phyloP scores from a whole-genome alignment of 2,113 vertebrate genomes.

The Grantiella picta region DNA sequence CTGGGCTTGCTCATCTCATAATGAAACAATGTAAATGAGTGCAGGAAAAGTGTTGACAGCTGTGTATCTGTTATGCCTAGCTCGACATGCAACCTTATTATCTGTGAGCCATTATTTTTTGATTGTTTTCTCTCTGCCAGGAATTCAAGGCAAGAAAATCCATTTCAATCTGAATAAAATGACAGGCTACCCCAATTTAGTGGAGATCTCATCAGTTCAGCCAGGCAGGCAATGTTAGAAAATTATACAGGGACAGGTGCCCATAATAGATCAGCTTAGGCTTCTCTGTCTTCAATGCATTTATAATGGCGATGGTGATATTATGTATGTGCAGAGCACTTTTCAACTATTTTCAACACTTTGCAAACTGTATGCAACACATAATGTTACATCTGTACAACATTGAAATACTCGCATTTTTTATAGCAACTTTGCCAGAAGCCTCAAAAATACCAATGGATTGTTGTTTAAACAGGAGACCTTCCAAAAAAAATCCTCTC shows the following conservation, averaged over 20 bases:
- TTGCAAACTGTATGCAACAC: neutral
- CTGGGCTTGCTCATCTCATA: neutral
- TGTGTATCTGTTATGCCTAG: neutral
- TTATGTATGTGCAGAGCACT: neutral
- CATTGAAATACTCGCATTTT: neutral
- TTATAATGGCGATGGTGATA: neutral
- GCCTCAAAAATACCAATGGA: neutral
- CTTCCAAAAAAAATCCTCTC: neutral
- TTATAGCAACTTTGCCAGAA: neutral
- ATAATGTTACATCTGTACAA: neutral
- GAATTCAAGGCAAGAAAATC: conserved; percentile 39
- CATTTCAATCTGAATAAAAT: conserved; percentile 28
- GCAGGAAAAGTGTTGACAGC: neutral
- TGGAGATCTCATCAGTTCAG: neutral
- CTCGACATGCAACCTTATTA: neutral
- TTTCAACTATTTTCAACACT: neutral
- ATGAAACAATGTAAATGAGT: neutral
- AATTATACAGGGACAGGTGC: neutral
- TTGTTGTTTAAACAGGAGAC: neutral
- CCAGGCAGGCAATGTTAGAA: neutral
- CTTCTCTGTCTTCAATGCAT: neutral
- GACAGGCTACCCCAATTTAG: neutral
- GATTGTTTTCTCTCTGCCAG: conserved; percentile 11
- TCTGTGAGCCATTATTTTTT: neutral
- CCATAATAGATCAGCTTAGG: conserved; percentile 21